Base-by-base conservation (phyloP, 1,140 invertebrate species). In the Scaptomyza pallida region DNA sequence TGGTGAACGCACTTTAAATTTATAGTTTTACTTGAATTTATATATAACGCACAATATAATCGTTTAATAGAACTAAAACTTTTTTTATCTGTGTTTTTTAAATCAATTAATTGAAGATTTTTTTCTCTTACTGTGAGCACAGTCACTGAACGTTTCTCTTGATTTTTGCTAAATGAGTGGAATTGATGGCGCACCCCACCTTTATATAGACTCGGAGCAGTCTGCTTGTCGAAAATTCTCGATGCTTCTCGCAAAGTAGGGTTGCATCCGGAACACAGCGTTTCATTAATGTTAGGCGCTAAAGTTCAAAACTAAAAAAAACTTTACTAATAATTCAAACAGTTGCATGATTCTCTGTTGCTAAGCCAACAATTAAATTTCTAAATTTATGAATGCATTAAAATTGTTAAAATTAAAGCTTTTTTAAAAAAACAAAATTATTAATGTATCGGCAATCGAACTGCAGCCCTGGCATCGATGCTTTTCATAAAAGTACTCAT, bases 221-320 rank as follows among this genome's bases (percentile, higher is more conserved):
- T 67, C 63, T 67, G 60, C 59, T 59, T 55, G 48, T 76, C 60
- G 80, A 85, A 85, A 60, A 64, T 85, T 85, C 80, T 86, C 72
- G 80, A 81, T 33, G 56, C 54, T 86, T 77, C 78, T 54, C 40
- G 78, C n/a, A 16, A 2, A 45, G 40, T 67, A 82, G 79, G 65
- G 79, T 75, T 83, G 79, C 65, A 78, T 71, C 61, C 35, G 21
- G 74, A 73, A 71, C 8, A 12, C 26, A 10, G 16, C 16, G 13
- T 9, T 10, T 6, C 52, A 23, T 70, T 35, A 56, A 45, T 3
- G 21, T 12, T 5, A 1, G 15, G 52, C 57, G 52, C 45, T 19
- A 62, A 54, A 21, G 9, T 30, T 62, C 0, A 40, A 69, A n/a
- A 62, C 23, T 5, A 9, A 9, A 3, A 21, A 10, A 21, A 5